A percentile compares a stretch with the other conserved stretches of the same genome.
Conservation (phyloP, 2,888 invertebrate genomes). For the Blera fallax region DNA sequence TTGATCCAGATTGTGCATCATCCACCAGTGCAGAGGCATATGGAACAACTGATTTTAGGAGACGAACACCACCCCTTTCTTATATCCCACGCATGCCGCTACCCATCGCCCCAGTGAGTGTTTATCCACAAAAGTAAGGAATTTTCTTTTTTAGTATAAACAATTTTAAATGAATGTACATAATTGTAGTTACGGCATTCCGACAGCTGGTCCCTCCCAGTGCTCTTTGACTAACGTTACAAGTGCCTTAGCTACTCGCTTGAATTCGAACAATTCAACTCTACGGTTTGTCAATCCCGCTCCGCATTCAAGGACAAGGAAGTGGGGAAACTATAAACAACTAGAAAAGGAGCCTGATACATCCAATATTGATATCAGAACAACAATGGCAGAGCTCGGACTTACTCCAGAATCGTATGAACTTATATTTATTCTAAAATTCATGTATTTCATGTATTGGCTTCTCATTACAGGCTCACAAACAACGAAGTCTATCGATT, state of each 20-base stretch:
- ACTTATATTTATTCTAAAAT: not conserved
- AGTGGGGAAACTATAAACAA: not conserved
- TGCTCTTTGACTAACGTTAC: not conserved
- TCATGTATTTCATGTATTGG: not conserved
- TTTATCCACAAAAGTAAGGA: not conserved
- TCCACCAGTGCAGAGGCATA: not conserved
- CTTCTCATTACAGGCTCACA: slow-evolving; percentile 31
- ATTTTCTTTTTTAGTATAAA: too few relatives aligned
- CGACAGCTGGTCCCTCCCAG: not conserved
- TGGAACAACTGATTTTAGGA: not conserved
- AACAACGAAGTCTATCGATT: slow-evolving; percentile 43
- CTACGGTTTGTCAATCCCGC: not conserved
- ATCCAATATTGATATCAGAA: slow-evolving; percentile 22
- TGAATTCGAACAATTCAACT: not conserved
- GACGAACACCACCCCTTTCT: not conserved
- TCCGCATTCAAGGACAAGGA: not conserved
- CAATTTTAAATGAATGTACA: too few relatives aligned
- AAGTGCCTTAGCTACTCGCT: slow-evolving; percentile 23
- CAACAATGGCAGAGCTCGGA: slow-evolving; percentile 36
- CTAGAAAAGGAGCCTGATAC: slow-evolving; percentile 6
- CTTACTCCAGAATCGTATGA: slow-evolving; percentile 50
- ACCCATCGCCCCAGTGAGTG: not conserved
- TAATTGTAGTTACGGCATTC: not conserved
- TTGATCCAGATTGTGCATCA: not conserved
- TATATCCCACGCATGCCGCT: not conserved